phyloP scores from a whole-genome alignment of 2,113 vertebrate species.

The Istiophorus platypterus region DNA sequence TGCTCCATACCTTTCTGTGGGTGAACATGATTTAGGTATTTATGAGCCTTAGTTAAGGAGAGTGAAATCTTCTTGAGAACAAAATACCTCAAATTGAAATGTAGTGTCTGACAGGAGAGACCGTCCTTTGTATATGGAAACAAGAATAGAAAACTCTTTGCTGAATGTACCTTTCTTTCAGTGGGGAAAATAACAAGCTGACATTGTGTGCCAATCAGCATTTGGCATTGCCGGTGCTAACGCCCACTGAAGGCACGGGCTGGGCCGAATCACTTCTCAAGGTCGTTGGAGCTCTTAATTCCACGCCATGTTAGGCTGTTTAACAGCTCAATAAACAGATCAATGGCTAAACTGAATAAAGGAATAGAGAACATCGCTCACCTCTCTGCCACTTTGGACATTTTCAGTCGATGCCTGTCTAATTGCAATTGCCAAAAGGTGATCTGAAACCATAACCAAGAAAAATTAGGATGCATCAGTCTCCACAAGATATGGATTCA shows the following conservation, averaged over 20 bases:
- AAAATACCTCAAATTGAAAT: slow-evolving; percentile 18
- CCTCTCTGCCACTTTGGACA: slow-evolving; percentile 99
- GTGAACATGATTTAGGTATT: not conserved
- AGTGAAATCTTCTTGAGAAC: not conserved
- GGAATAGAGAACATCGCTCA: slow-evolving; percentile 78
- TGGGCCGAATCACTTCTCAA: slow-evolving; percentile 41
- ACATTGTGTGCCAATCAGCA: slow-evolving; percentile 8
- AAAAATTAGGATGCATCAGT: slow-evolving; percentile 20
- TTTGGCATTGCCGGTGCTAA: slow-evolving; percentile 12
- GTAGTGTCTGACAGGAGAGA: not conserved
- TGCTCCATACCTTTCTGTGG: not conserved
- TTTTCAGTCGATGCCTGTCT: slow-evolving; percentile 99
- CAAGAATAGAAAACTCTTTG: slow-evolving; percentile 17
- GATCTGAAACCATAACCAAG: slow-evolving; percentile 88
- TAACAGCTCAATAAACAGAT: slow-evolving; percentile 74
- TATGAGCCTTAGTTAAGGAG: not conserved
- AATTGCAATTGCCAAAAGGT: slow-evolving; percentile 98
- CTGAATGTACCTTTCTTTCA: slow-evolving; percentile 38
- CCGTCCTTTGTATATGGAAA: not conserved
- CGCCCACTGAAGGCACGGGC: slow-evolving; percentile 28
- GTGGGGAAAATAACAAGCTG: slow-evolving; percentile 26
- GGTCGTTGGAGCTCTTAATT: slow-evolving; percentile 66
- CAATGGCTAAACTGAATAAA: slow-evolving; percentile 75
- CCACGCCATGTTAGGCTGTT: slow-evolving; percentile 57
- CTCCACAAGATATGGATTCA: slow-evolving; percentile 12